phyloP scores from a whole-genome alignment of 2,113 vertebrate genomes.

The Chloroceryle aenea region DNA sequence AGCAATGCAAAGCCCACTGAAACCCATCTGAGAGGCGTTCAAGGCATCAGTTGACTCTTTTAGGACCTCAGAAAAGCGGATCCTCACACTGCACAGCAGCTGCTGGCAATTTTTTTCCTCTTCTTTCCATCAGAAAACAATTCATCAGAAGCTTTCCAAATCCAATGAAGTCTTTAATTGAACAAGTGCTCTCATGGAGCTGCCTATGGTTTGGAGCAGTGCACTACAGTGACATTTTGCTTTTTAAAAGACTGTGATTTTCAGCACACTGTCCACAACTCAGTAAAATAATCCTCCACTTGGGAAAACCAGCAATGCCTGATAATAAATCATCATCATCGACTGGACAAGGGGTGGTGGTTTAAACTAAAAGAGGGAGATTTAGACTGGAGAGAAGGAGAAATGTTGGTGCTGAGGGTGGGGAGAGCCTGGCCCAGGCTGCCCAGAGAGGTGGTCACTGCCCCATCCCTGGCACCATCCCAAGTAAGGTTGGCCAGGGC shows the following conservation, averaged over 20 bases:
- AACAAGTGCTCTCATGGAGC: neutral
- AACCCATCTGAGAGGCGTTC: neutral
- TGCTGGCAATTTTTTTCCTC: neutral
- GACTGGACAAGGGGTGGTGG: too few relatives aligned
- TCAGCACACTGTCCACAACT: neutral
- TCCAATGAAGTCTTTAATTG: neutral
- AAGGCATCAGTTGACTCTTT: accelerated
- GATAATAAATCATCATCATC: neutral
- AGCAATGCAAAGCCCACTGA: neutral
- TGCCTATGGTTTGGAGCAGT: accelerated
- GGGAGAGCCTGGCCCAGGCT: neutral
- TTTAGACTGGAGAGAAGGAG: neutral
- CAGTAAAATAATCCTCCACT: neutral
- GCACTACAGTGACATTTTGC: neutral
- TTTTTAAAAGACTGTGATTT: neutral
- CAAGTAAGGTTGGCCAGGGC: too few relatives aligned
- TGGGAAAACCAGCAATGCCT: neutral
- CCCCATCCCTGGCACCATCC: too few relatives aligned
- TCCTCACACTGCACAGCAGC: neutral
- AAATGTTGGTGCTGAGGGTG: neutral
- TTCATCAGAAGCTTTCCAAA: neutral
- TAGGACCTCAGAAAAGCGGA: neutral
- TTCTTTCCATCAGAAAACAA: neutral
- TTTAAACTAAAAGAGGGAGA: neutral
- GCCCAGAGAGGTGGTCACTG: neutral